Base-by-base conservation (phyloP, 2,113 vertebrate genomes). In the Indri indri region DNA sequence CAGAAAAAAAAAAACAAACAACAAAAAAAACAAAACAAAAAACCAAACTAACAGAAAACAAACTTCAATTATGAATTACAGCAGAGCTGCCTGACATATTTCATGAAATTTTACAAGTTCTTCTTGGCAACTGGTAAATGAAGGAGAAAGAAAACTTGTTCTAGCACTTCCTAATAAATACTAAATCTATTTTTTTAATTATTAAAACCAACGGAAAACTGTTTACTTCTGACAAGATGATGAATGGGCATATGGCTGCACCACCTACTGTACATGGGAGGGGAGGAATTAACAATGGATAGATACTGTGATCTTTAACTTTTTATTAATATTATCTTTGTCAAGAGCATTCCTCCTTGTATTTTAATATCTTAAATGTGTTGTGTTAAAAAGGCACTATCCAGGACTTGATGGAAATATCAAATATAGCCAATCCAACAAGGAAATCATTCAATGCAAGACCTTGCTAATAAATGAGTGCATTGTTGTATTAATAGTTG, bases 111-210 rank as follows among this genome's bases (percentile, higher is more conserved):
- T 81, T 97, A 84, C 25, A 95, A 89, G 77, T 88, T 18, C 4
- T 3, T 88, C 5, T 74, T 81, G 30, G 25, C 88, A 97, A 94
- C 30, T 91, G 12, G 71, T 96, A 97, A 97, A 97, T 85, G 34
- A 95, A 83, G 68, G 52, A 14, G 6, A 73, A 97, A 91, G 32
- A 79, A 96, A 97, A 91, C 2, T 18, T 3, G 68, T 16, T 87
- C 8, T 57, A 57, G 23, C 1, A 82, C 11, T 92, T 92, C 11
- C 23, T 82, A 95, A 94, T 0, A n/a, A 95, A 94, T 0, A n/a
- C 5, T 93, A 94, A 89, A 54, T 3, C 1, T 96, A 37, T 77
- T 92, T 93, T 94, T 94, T 81, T 45, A 52, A 20, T 65, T 16
- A 8, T 66, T n/a, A 68, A 85, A 80, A 65, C 1, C 2, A 93